Conservation (phyloP, 2,113 vertebrate species). For the Dunckerocampus dactyliophorus region DNA sequence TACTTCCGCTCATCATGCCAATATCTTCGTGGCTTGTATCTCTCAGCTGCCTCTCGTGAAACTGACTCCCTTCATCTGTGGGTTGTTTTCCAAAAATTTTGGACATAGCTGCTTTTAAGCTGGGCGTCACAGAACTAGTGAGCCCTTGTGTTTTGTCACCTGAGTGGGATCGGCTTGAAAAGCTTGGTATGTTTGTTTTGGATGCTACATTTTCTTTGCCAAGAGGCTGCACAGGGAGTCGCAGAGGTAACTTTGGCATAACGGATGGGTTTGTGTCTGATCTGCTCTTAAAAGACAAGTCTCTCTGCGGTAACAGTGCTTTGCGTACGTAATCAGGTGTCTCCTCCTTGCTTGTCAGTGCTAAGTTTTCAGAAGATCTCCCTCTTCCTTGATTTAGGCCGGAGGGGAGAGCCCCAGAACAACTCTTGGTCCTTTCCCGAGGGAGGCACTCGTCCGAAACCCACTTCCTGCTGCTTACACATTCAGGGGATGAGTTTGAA, state of each 20-base stretch:
- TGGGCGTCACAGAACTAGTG: constrained; percentile 57
- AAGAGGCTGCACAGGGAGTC: constrained; percentile 12
- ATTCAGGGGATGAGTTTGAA: constrained; percentile 53
- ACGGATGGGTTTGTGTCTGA: constrained; percentile 23
- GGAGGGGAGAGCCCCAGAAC: constrained; percentile 54
- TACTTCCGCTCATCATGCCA: constrained; percentile 38
- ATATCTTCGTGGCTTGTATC: constrained; percentile 37
- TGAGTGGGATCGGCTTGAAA: constrained; percentile 13
- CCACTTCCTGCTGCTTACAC: constrained; percentile 53
- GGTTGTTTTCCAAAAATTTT: constrained; percentile 61
- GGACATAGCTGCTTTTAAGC: constrained; percentile 59
- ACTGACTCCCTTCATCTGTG: constrained; percentile 54
- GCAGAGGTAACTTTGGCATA: constrained; percentile 34
- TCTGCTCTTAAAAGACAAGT: constrained; percentile 56
- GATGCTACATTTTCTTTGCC: constrained; percentile 42
- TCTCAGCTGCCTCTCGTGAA: constrained; percentile 51
- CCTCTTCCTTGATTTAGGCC: constrained; percentile 32
- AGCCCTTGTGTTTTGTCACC: constrained; percentile 46
- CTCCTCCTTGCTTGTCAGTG: constrained; percentile 23
- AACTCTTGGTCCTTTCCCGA: constrained; percentile 60
- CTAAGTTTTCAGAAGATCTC: constrained; percentile 52
- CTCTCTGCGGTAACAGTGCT: constrained; percentile 54
- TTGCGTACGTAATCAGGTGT: constrained; percentile 28
- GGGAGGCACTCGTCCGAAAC: constrained; percentile 70
- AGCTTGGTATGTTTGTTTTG: constrained; percentile 24